Percentiles rank a stretch among this genome's conserved stretches.
Evolutionary conservation across 2,888 invertebrate species (phyloP).

Genomic region (Ischnura elegans): DNA sequence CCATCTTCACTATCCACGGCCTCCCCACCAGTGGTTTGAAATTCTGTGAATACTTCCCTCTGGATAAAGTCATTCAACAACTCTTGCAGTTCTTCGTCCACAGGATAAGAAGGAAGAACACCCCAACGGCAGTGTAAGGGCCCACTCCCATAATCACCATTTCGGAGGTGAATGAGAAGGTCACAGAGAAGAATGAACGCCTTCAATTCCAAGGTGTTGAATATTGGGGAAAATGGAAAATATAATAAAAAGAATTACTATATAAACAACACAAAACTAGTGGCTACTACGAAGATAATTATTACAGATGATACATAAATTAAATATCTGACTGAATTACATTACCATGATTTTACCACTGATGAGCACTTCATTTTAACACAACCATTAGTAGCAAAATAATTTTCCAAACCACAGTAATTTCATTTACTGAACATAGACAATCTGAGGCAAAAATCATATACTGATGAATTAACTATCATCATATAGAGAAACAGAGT

Average conservation of each 20-base stretch:
- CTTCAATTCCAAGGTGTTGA: slow-evolving; percentile 73
- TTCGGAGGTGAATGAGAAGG: slow-evolving; percentile 93
- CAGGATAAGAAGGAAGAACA: slow-evolving; percentile 80
- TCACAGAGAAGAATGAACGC: slow-evolving; percentile 98
- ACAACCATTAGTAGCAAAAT: neutral
- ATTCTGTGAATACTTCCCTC: slow-evolving; percentile 94
- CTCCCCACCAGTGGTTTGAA: slow-evolving; percentile 88
- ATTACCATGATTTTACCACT: too few relatives aligned
- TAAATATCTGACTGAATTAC: too few relatives aligned
- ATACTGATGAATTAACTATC: too few relatives aligned
- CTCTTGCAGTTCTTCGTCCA: slow-evolving; percentile 88
- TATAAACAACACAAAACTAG: slow-evolving; percentile 45
- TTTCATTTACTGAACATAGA: neutral
- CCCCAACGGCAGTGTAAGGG: slow-evolving; percentile 80
- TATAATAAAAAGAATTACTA: slow-evolving; percentile 11
- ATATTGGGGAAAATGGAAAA: slow-evolving; percentile 75
- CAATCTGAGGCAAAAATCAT: slow-evolving; percentile 43
- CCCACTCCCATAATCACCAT: slow-evolving; percentile 75
- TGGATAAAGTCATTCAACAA: slow-evolving; percentile 95
- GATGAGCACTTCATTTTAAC: neutral
- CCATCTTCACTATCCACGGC: neutral
- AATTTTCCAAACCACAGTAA: too few relatives aligned
- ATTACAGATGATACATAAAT: too few relatives aligned
- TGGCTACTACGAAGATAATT: slow-evolving; percentile 28
- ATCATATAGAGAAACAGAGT: too few relatives aligned